Base-by-base conservation (phyloP, 2,113 vertebrate genomes). In the Tetrax tetrax region DNA sequence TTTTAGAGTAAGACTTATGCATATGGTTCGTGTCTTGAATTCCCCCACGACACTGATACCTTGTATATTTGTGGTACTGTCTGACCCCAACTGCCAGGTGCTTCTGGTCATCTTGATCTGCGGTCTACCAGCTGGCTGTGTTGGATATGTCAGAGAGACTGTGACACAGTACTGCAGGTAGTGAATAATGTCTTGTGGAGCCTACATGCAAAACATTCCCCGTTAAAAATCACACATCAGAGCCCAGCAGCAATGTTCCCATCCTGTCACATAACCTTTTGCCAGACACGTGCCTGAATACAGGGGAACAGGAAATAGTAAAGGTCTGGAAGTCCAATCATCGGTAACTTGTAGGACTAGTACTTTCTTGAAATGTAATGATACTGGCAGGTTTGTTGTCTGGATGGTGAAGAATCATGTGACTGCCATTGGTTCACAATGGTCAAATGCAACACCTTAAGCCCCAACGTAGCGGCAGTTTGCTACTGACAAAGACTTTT, bases 351-450 rank as follows among this genome's bases (percentile, higher is more conserved):
- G 21, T 61, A 37, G 60, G 35, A 12, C 12, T 29, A 18, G 22
- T 21, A 5, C 15, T 28, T 76, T 65, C 70, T 53, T 54, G 53
- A 70, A n/a, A 31, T 53, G 25, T 47, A 35, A 38, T 4, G 0
- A 3, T 75, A 53, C 8, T 3, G 4, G 68, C 76, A 80, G 41
- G 10, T 50, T 51, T 2, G 0, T 6, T 47, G 31, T 8, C 35
- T 47, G 57, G 17, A 51, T 68, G 47, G 10, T 24, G 28, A 41
- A n/a, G 31, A 71, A 43, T 24, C 16, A 6, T 28, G 59, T 61
- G 59, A 12, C 47, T 18, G 20, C 21, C 12, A 11, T 33, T 0
- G 0, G 43, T n/a, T 82, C 75, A 9, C 6, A 43, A 3, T 14
- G 48, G 61, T 71, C 47, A 38, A 41, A 22, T 9, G 11, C 6